phyloP scores from a whole-genome alignment of 2,888 invertebrate genomes.

The Eumacrocentrus americanus region DNA sequence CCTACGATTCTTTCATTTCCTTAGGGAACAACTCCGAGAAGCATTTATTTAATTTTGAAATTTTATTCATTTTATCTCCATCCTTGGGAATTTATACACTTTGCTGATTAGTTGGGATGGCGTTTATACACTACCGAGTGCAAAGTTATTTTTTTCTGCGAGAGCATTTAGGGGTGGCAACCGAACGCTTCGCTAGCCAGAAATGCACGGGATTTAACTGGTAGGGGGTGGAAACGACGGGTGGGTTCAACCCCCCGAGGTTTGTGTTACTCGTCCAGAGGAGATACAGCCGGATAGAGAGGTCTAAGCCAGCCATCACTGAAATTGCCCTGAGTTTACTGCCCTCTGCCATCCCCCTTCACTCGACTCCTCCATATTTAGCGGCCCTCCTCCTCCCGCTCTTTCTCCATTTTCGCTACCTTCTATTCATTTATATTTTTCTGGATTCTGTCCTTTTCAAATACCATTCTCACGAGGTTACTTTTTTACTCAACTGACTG shows the following conservation, averaged over 20 bases:
- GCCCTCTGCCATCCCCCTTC: conserved; percentile 32
- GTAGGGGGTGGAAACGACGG: conserved; percentile 28
- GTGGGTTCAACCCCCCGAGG: conserved; percentile 40
- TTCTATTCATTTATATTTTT: neutral
- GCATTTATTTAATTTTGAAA: conserved; percentile 54
- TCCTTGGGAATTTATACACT: conserved; percentile 50
- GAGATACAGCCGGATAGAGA: conserved; percentile 43
- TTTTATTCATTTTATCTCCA: conserved; percentile 49
- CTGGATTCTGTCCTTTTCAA: neutral
- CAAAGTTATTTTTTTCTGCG: neutral
- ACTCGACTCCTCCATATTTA: conserved; percentile 22
- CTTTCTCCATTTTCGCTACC: neutral
- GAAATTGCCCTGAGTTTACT: conserved; percentile 55
- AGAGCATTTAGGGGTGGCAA: neutral
- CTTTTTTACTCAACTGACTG: too few species aligned
- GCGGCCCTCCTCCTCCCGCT: too few species aligned
- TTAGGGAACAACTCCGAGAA: conserved; percentile 36
- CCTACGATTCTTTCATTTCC: conserved; percentile 22
- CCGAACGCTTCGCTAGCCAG: conserved; percentile 12
- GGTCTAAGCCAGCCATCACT: conserved; percentile 56
- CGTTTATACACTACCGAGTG: neutral
- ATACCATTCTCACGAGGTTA: neutral
- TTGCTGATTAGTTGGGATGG: conserved; percentile 48
- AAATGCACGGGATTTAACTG: conserved; percentile 19
- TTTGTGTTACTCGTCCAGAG: conserved; percentile 45